phyloP scores from a whole-genome alignment of 2,888 invertebrate species.

The Drosophila seclusa region DNA sequence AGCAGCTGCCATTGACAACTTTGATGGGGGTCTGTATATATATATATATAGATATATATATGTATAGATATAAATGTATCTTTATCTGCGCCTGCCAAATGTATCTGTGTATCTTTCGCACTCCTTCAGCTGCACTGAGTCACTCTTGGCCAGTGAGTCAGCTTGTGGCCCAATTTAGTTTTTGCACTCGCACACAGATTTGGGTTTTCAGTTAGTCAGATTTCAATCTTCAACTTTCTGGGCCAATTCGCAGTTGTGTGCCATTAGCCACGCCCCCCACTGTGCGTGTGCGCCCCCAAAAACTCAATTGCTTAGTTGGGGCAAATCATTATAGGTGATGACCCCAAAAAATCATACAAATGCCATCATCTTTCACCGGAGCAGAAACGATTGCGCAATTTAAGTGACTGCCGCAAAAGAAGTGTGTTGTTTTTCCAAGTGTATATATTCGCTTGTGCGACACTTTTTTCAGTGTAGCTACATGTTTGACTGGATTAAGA shows the following conservation, averaged over 20 bases:
- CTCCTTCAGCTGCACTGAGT: slow-evolving; percentile 18
- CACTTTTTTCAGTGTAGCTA: background rate
- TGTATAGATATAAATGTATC: background rate
- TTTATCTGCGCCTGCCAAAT: background rate
- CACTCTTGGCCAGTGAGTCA: slow-evolving; percentile 29
- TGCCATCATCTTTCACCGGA: slow-evolving; percentile 24
- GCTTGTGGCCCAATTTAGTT: slow-evolving; percentile 21
- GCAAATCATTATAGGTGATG: slow-evolving; percentile 23
- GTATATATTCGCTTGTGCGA: background rate
- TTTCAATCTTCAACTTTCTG: background rate
- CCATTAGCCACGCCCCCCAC: slow-evolving; percentile 32
- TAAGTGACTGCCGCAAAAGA: background rate
- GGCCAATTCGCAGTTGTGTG: background rate
- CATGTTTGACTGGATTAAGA: background rate
- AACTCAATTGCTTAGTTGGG: slow-evolving; percentile 9
- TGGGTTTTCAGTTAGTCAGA: background rate
- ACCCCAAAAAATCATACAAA: slow-evolving; percentile 14
- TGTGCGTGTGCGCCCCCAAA: slow-evolving; percentile 1
- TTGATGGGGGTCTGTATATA: slow-evolving; percentile 21
- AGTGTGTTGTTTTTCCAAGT: background rate
- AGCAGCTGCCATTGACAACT: slow-evolving; percentile 29
- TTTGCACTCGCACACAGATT: slow-evolving; percentile 18
- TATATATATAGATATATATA: background rate
- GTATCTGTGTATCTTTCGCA: background rate
- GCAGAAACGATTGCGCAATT: slow-evolving; percentile 27